Evolutionary conservation across 2,113 vertebrate species (phyloP), one percentile per base, ranked within the genome.

Genomic region (Stigmatopora nigra): DNA sequence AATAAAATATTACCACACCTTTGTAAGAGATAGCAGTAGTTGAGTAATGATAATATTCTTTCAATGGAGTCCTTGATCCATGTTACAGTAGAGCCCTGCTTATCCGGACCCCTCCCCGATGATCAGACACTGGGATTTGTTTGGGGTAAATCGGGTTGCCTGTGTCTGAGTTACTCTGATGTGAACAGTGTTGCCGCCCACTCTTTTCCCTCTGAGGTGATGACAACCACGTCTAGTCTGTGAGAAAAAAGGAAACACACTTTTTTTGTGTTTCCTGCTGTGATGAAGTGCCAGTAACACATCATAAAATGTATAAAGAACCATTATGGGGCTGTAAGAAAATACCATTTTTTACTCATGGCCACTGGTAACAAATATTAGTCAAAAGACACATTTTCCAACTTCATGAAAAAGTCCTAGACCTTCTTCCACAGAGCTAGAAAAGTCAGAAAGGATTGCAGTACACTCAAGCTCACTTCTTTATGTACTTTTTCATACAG

Each of bases 171-270:
- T 69, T 44, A 64, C 64, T 83, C 64, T 55, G 78, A 73, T 15
- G 49, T 2, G 64, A 79, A 44, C 70, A 69, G 73, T 72, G 44
- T 6, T 69, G 45, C 69, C 78, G 16, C 81, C 77, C 79, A 78
- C 81, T 72, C 65, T 49, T 82, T 79, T 76, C 70, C 82, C 80
- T 82, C 41, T 69, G 61, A 45, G 67, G 71, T 69, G 70, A 78
- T 74, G 82, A 84, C 70, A 79, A 64, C 71, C 52, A 49, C 51
- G 76, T 79, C 76, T 78, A 67, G 79, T 60, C 66, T 78, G 63
- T 71, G 69, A 72, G 63, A 73, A 70, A 79, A 67, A 74, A 63
- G 55, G 68, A 73, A 70, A 65, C 64, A 79, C 59, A 78, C 8
- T 53, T 45, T 61, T 55, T 61, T 44, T 45, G 57, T 7, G 3